Conservation (phyloP, 2,888 invertebrate species). For the Pseudococcus longispinus region DNA sequence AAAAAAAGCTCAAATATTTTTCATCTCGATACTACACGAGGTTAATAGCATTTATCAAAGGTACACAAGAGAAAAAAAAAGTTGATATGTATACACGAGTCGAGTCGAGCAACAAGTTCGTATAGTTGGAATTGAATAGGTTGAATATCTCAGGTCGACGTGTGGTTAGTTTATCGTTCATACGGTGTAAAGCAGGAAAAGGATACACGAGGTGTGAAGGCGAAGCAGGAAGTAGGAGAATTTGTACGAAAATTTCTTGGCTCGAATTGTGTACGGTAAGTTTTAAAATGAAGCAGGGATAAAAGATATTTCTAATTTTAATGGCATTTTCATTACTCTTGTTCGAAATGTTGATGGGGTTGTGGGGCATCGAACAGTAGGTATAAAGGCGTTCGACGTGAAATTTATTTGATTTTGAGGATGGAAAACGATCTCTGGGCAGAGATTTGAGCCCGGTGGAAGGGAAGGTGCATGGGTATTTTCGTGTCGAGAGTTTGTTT, state of each 20-base stretch:
- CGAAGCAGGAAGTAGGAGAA: neutral
- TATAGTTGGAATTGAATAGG: neutral
- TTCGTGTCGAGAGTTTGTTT: neutral
- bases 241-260: slow-evolving; percentile 17
- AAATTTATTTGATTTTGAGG: slow-evolving; percentile 30
- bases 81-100: neutral
- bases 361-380: neutral
- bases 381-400: neutral
- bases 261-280: neutral
- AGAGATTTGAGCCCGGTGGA: neutral
- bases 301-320: slow-evolving; percentile 40
- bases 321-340: slow-evolving; percentile 35
- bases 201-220: neutral
- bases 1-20: neutral
- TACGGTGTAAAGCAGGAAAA: neutral
- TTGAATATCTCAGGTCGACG: neutral
- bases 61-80: neutral
- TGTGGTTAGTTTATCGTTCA: neutral
- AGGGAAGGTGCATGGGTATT: neutral
- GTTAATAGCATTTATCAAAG: slow-evolving; percentile 19
- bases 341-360: neutral
- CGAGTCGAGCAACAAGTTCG: slow-evolving; percentile 3
- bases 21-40: neutral
- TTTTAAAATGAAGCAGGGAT: neutral
- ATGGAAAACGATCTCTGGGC: neutral